phyloP scores from a whole-genome alignment of 1,140 invertebrate species.

The Nasonia longicornis region DNA sequence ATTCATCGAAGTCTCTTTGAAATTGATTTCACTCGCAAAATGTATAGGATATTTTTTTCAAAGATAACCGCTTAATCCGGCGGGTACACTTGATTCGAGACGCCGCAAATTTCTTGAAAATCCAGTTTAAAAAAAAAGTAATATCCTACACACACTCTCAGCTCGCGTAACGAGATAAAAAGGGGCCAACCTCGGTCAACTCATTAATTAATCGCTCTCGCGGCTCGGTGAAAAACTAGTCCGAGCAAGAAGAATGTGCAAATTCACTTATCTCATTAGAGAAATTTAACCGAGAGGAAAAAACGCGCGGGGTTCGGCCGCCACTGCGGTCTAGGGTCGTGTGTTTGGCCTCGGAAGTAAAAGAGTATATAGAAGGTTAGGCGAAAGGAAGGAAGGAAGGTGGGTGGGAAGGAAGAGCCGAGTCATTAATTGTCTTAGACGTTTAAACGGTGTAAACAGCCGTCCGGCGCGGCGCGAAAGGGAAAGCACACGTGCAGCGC shows the following conservation, averaged over 20 bases:
- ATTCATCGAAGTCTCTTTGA: too few species aligned
- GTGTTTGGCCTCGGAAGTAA: slow-evolving; percentile 37
- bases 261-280: slow-evolving; percentile 46
- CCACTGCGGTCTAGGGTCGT: slow-evolving; percentile 13
- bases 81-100: too few species aligned
- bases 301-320: slow-evolving; percentile 21
- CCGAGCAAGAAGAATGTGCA: slow-evolving; percentile 40
- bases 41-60: too few species aligned
- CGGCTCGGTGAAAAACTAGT: slow-evolving; percentile 24
- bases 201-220: slow-evolving; percentile 41
- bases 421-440: slow-evolving; percentile 63
- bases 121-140: slow-evolving; percentile 2
- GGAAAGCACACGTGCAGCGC: slow-evolving; percentile 54
- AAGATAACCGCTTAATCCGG: too few species aligned
- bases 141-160: neutral
- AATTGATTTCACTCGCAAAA: too few species aligned
- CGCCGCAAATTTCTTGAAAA: neutral
- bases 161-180: slow-evolving; percentile 24
- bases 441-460: slow-evolving; percentile 61
- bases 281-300: slow-evolving; percentile 37
- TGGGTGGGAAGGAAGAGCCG: slow-evolving; percentile 35
- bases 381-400: slow-evolving; percentile 18
- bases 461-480: slow-evolving; percentile 54
- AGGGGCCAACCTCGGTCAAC: slow-evolving; percentile 29
- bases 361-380: neutral